Evolutionary conservation across 2,113 vertebrate species (phyloP).

Genomic region (Python bivittatus): DNA sequence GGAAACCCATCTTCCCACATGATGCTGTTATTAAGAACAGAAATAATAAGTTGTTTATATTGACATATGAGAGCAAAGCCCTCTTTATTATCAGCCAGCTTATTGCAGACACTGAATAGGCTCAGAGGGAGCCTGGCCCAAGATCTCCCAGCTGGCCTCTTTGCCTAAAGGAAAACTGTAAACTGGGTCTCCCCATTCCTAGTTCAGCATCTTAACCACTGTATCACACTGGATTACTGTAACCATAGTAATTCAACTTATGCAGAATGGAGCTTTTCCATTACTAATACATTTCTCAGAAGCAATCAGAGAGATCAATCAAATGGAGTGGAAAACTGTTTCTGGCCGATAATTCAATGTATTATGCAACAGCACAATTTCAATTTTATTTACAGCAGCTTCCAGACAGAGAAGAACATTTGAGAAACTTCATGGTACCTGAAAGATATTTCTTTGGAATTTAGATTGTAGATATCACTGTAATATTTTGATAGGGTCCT

Average conservation of each 20-base stretch:
- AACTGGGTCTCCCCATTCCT: background rate
- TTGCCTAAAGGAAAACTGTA: background rate
- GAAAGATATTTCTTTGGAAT: background rate
- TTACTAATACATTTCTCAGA: background rate
- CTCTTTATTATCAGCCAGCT: background rate
- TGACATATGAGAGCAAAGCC: background rate
- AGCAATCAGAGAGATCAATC: background rate
- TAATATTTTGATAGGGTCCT: no score
- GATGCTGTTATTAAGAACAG: background rate
- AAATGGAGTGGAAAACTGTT: background rate
- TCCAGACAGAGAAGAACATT: background rate
- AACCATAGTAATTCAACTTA: background rate
- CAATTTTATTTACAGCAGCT: background rate
- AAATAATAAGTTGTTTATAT: background rate
- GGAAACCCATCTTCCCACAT: background rate
- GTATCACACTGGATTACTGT: background rate
- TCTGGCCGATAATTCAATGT: background rate
- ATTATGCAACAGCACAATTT: background rate
- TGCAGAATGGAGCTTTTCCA: background rate
- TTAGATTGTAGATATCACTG: no score
- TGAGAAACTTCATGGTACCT: background rate
- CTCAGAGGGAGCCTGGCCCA: background rate
- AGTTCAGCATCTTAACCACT: background rate
- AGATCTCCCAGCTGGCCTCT: background rate
- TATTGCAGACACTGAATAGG: background rate